phyloP scores from a whole-genome alignment of 2,113 vertebrate genomes.

The Manacus vitellinus region DNA sequence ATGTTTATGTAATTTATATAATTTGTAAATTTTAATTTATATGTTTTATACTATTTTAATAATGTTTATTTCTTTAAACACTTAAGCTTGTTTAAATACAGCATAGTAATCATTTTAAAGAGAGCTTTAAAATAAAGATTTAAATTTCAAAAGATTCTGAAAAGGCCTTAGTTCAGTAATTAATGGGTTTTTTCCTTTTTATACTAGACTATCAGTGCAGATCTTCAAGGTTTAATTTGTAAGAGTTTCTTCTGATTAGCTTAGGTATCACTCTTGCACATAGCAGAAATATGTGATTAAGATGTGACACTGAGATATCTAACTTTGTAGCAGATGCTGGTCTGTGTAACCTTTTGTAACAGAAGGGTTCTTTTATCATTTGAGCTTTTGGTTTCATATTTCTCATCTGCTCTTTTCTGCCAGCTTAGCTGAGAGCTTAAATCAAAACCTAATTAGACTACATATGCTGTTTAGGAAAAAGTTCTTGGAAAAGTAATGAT shows the following conservation, averaged over 20 bases:
- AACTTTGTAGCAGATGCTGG: constrained; percentile 29
- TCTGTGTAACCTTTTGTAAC: constrained; percentile 39
- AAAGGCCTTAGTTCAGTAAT: not conserved
- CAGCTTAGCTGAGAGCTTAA: constrained; percentile 30
- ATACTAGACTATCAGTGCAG: not conserved
- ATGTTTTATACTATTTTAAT: not conserved
- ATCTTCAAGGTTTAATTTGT: not conserved
- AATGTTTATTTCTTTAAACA: not conserved
- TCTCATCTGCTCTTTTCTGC: constrained; percentile 45
- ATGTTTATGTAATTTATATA: too few species aligned
- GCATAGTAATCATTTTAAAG: not conserved
- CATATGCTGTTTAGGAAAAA: constrained; percentile 50
- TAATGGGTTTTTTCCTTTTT: not conserved
- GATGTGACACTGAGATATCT: not conserved
- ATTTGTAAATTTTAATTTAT: not conserved
- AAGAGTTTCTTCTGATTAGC: not conserved
- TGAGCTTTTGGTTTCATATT: constrained; percentile 22
- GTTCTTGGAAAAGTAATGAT: constrained; percentile 36
- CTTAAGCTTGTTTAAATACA: not conserved
- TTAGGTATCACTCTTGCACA: not conserved
- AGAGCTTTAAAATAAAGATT: not conserved
- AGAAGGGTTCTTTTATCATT: constrained; percentile 32
- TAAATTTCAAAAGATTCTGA: not conserved
- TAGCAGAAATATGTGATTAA: not conserved
- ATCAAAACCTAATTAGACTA: constrained; percentile 56